phyloP scores from a whole-genome alignment of 2,888 invertebrate species.

The Troides aeacus region DNA sequence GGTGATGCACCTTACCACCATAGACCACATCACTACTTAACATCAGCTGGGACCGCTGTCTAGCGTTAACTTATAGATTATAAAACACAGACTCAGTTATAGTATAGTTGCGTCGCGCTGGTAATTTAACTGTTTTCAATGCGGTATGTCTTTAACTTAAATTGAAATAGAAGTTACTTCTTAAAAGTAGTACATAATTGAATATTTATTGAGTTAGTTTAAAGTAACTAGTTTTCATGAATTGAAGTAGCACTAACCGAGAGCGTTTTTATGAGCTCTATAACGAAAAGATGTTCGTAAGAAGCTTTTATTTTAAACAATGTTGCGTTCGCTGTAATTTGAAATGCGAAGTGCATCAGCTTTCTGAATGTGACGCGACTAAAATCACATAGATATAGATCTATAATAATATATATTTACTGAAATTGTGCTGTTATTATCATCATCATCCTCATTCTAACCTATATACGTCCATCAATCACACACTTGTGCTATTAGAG shows the following conservation, averaged over 20 bases:
- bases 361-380: not conserved
- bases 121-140: no score
- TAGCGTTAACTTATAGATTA: no score
- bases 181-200: not conserved
- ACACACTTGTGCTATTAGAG: no score
- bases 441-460: not conserved
- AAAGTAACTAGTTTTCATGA: not conserved
- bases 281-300: slow-evolving; percentile 1
- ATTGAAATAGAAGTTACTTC: no score
- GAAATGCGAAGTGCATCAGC: not conserved
- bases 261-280: slow-evolving; percentile 10
- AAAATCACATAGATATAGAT: not conserved
- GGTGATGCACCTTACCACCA: no score
- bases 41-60: no score
- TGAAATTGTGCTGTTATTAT: not conserved
- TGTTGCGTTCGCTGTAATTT: not conserved
- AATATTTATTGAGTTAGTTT: not conserved
- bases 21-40: no score
- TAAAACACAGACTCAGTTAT: no score
- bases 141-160: no score
- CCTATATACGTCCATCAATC: not conserved
- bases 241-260: not conserved
- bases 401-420: not conserved
- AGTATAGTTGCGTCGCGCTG: no score
- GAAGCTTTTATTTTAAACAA: slow-evolving; percentile 5